Evolutionary conservation across 2,113 vertebrate species (phyloP).

Genomic region (Apaloderma vittatum): DNA sequence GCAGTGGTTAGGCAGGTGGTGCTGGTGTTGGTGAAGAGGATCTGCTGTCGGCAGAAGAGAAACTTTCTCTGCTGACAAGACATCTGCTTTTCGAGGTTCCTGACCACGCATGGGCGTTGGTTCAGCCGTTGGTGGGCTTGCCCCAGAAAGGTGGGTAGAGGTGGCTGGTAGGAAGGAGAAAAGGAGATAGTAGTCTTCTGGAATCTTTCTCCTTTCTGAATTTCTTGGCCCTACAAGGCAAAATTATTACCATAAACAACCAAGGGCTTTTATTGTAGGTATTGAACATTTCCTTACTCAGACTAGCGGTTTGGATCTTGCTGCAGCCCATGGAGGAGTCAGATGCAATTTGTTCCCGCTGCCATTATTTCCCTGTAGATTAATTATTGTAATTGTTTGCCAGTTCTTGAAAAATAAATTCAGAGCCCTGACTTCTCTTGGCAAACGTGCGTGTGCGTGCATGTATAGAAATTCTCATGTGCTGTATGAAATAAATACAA

Average conservation of each 20-base stretch:
- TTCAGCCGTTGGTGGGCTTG: not conserved
- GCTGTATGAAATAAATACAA: not conserved
- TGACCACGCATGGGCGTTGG: rapidly evolving
- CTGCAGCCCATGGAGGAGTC: not conserved
- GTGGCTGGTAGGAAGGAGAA: not conserved
- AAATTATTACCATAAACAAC: not conserved
- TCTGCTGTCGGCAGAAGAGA: not conserved
- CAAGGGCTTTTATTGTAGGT: not conserved
- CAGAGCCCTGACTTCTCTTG: not conserved
- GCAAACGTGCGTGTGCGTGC: rapidly evolving
- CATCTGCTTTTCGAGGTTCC: not conserved
- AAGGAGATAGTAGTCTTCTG: not conserved
- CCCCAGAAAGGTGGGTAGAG: not conserved
- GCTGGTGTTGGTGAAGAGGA: not conserved
- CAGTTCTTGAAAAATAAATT: not conserved
- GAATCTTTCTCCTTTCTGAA: not conserved
- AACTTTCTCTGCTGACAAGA: not conserved
- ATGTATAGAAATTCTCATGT: not conserved
- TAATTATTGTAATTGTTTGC: slow-evolving; percentile 31
- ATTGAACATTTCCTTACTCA: not conserved
- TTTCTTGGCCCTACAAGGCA: not conserved
- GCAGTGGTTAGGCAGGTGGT: not conserved
- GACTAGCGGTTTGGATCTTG: not conserved
- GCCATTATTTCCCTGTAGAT: slow-evolving; percentile 1
- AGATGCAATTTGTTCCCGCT: slow-evolving; percentile 12